phyloP scores from a whole-genome alignment of 2,797 vertebrate genomes.

The Argyrosomus regius region DNA sequence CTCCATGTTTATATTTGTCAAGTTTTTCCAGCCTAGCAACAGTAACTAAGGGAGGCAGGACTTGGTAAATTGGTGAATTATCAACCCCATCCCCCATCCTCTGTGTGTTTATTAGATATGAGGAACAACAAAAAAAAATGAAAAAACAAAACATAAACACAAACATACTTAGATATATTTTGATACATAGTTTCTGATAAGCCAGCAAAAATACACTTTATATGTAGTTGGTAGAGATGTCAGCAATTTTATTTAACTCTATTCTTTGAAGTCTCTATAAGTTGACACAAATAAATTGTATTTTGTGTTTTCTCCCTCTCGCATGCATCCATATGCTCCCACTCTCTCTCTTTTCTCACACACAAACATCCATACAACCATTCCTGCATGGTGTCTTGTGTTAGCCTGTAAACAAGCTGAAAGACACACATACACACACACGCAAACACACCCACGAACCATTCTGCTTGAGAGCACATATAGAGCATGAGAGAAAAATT shows the following conservation, averaged over 20 bases:
- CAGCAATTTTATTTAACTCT: constrained; percentile 76
- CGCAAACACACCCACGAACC: constrained; percentile 15
- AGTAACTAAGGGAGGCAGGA: no score
- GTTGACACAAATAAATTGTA: constrained; percentile 68
- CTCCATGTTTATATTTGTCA: no score
- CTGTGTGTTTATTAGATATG: no score
- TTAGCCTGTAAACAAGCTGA: constrained; percentile 27
- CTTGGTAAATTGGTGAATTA: no score
- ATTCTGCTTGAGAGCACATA: constrained; percentile 59
- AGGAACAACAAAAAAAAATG: no score
- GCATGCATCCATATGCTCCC: constrained; percentile 19
- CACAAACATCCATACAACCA: constrained; percentile 16
- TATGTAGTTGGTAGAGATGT: constrained; percentile 60
- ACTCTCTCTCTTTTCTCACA: background rate
- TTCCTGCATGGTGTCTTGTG: constrained; percentile 30
- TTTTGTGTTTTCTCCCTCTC: constrained; percentile 56
- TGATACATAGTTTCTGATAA: background rate
- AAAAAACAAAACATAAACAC: background rate
- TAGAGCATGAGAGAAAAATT: constrained; percentile 61
- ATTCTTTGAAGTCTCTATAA: constrained; percentile 58
- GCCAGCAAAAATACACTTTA: constrained; percentile 4
- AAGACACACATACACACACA: constrained; percentile 14
- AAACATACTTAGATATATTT: background rate
- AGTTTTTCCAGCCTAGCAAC: no score
- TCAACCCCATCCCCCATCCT: no score